A percentile compares a stretch with the other conserved stretches of the same genome.
Evolutionary conservation across 2,888 invertebrate genomes (phyloP).

Genomic region (Aspidiotus rigidus): DNA sequence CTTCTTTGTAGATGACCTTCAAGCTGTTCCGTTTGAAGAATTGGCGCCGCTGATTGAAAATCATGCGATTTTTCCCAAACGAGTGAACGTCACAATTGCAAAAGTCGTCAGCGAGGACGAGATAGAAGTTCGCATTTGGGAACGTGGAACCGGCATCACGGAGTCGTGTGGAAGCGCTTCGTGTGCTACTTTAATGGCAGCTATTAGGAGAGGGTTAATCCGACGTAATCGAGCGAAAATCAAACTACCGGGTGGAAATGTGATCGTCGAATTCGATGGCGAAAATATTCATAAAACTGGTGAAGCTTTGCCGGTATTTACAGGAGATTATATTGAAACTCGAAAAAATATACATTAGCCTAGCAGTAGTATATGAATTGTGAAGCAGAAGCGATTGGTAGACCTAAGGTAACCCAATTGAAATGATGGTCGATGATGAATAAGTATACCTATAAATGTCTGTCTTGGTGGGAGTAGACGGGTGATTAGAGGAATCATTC

Average conservation of each 20-base stretch:
- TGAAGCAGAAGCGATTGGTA: too few species aligned
- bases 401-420: too few species aligned
- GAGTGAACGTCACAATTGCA: slow-evolving; percentile 2
- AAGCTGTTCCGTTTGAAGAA: neutral
- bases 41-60: neutral
- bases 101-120: neutral
- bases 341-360: too few species aligned
- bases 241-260: neutral
- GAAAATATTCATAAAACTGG: neutral
- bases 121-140: neutral
- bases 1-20: neutral
- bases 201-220: neutral
- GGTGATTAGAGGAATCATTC: too few species aligned
- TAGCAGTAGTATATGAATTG: too few species aligned
- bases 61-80: neutral
- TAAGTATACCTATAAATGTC: too few species aligned
- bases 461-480: too few species aligned
- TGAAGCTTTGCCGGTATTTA: neutral
- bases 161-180: neutral
- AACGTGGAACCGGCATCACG: neutral
- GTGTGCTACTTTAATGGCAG: neutral
- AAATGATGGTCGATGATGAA: too few species aligned
- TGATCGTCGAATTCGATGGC: neutral
- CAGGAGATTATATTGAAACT: neutral
- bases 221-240: neutral